Base-by-base conservation (phyloP, 2,888 invertebrate genomes). In the Stramonita haemastoma region DNA sequence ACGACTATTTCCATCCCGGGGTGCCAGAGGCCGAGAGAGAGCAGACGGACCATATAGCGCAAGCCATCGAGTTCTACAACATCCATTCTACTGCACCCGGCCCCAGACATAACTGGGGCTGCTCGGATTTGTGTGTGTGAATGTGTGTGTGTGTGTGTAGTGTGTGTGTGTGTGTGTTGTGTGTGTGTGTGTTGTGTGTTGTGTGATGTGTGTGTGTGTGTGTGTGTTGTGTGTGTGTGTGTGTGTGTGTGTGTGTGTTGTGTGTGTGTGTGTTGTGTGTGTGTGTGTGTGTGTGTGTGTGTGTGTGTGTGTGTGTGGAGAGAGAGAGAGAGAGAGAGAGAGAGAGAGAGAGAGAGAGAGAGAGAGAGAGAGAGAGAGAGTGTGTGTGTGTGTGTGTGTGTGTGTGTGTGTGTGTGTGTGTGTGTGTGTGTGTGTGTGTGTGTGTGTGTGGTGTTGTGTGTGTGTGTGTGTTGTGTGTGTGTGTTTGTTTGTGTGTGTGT, bases 1-100 rank as follows among this genome's bases (percentile, higher is more conserved):
- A 94, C 17, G 91, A 90, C 29, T 95, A 94, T 90, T 87, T 87
- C 60, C 93, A 93, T 88, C 94, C 94, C 6, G 92, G 90, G 26
- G 91, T 91, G 29, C 86, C 90, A 0, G 86, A 91, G 36, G 77
- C 85, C 5, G 89, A 91, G 79, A 89, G 36, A 0, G 89, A 92
- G 29, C 83, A 88, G 1, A 89, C 90, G 4, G 93, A 94, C 89
- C 94, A 94, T 79, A 93, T 95, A 36, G 91, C 92, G 46, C 83
- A 92, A 81, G 94, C 94, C 6, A 86, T 93, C 15, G 89, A 92
- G 56, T 87, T 91, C 66, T 93, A 92, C 89, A 91, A 88, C 32
- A 81, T 91, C 22, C 88, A 88, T n/a, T 22, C 73, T 73, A 29
- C 32, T 15, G 19, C 13, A 29, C 26, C 60, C 29, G 26, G n/a